Evolutionary conservation across 2,888 invertebrate genomes (phyloP), one percentile per base, ranked within the genome.

Genomic region (Metacarcinus magister): DNA sequence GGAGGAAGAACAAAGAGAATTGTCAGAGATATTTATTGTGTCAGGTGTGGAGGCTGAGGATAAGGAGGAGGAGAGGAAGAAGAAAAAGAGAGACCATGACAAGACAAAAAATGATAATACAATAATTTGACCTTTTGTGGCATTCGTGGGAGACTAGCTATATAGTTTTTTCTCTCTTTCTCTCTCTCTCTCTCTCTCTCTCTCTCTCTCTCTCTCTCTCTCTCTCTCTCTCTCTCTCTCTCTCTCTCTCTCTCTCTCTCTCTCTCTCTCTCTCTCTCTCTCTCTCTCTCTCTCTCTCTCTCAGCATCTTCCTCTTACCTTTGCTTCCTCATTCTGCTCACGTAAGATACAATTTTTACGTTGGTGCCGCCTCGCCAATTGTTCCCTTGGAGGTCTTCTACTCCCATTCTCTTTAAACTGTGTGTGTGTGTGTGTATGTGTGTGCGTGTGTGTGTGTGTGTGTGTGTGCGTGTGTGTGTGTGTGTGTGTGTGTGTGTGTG

Each of bases 311-410:
- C 67, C 23, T 67, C 23, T 67, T 19, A 67, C 32, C 82, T 82
- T 32, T 82, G 82, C 82, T 82, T n/a, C 67, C 82, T 82, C 82
- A 82, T 82, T 82, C 82, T 82, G 82, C 82, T 32, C 82, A 82
- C 82, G 82, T 82, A 82, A 82, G 82, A 82, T 82, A 82, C 82
- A 28, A 82, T 82, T 82, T 82, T 82, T 82, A 82, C 82, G 82
- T 82, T 8, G 82, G 82, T 82, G 82, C 82, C 13, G 82, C 82
- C 82, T 82, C 82, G 82, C 82, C 82, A 82, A 82, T 82, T 82
- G 82, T 82, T 82, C 82, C 82, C 82, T 0, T 8, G 32, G 82
- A 82, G 82, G 82, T 32, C 32, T 82, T 82, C 82, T 32, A 82
- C 82, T 82, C 28, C 28, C 82, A 82, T 82, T 7, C 32, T 32